Conservation (phyloP, 2,888 invertebrate genomes). For the Ophioninae sp. region DNA sequence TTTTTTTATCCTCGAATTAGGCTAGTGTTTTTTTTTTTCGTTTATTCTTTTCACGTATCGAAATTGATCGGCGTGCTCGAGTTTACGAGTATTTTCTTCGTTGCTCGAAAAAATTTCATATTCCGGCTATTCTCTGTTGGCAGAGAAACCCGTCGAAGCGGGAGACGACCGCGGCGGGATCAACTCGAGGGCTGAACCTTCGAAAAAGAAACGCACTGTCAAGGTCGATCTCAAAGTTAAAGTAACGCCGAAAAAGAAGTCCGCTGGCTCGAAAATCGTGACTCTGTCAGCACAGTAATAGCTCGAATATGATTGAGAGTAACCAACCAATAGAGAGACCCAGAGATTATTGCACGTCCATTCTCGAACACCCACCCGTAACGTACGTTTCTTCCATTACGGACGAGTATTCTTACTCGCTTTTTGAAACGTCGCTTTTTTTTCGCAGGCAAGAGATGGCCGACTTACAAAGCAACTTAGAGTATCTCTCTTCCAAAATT, state of each 20-base stretch:
- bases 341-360: conserved; percentile 36
- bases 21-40: too few species aligned
- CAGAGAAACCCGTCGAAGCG: conserved; percentile 76
- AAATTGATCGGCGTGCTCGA: background rate
- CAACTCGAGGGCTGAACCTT: conserved; percentile 71
- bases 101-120: conserved; percentile 39
- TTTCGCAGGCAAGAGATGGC: conserved; percentile 88
- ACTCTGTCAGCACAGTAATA: conserved; percentile 78
- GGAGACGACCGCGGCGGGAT: conserved; percentile 65
- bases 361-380: conserved; percentile 36
- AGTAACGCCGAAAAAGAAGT: conserved; percentile 79
- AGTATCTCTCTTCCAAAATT: conserved; percentile 83
- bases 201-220: conserved; percentile 79
- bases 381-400: conserved; percentile 49
- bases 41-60: background rate
- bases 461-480: conserved; percentile 91
- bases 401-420: background rate
- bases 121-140: conserved; percentile 76
- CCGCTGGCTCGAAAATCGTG: conserved; percentile 72
- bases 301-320: conserved; percentile 67
- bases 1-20: too few species aligned
- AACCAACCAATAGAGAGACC: conserved; percentile 54
- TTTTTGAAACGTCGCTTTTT: conserved; percentile 28
- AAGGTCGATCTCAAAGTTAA: conserved; percentile 80
- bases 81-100: background rate